Evolutionary conservation across 1,140 invertebrate species (phyloP).

Genomic region (Venustaconcha ellipsiformis): DNA sequence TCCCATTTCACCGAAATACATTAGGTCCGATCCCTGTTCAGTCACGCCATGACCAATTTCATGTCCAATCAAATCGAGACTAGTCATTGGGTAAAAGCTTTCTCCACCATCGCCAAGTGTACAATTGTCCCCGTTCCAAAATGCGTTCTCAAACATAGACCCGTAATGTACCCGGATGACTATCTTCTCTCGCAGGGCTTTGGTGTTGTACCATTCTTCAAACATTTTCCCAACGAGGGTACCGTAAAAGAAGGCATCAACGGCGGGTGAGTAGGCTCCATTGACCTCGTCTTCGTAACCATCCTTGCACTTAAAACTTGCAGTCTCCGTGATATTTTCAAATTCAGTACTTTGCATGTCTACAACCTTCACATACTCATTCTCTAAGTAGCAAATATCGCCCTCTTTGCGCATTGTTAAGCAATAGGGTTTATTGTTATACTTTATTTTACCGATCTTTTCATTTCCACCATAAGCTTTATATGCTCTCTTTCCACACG

Average conservation of each 20-base stretch:
- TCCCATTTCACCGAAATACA: constrained; percentile 40
- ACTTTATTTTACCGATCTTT: constrained; percentile 39
- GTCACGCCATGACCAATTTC: constrained; percentile 50
- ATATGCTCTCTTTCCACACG: constrained; percentile 15
- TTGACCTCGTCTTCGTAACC: constrained; percentile 39
- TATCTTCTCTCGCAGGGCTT: constrained; percentile 28
- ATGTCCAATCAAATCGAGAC: constrained; percentile 43
- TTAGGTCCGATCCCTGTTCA: constrained; percentile 41
- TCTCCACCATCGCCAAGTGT: constrained; percentile 40
- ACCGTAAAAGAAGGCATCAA: constrained; percentile 46
- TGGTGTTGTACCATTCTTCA: constrained; percentile 34
- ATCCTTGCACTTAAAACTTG: constrained; percentile 24
- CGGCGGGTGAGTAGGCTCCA: constrained; percentile 44
- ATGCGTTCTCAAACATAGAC: constrained; percentile 26
- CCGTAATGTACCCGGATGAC: constrained; percentile 44
- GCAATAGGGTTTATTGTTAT: constrained; percentile 33
- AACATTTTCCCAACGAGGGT: constrained; percentile 45
- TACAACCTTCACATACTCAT: constrained; percentile 42
- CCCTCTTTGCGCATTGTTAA: constrained; percentile 19
- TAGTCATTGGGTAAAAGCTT: constrained; percentile 36
- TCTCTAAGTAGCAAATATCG: constrained; percentile 36
- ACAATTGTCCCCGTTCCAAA: constrained; percentile 38
- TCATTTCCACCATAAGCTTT: constrained; percentile 40
- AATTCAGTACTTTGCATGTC: constrained; percentile 29
- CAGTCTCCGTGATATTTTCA: constrained; percentile 15